Percentiles rank a stretch among this genome's conserved stretches.
Evolutionary conservation across 2,797 vertebrate genomes (phyloP).

Genomic region (Hozukius guyotensis): DNA sequence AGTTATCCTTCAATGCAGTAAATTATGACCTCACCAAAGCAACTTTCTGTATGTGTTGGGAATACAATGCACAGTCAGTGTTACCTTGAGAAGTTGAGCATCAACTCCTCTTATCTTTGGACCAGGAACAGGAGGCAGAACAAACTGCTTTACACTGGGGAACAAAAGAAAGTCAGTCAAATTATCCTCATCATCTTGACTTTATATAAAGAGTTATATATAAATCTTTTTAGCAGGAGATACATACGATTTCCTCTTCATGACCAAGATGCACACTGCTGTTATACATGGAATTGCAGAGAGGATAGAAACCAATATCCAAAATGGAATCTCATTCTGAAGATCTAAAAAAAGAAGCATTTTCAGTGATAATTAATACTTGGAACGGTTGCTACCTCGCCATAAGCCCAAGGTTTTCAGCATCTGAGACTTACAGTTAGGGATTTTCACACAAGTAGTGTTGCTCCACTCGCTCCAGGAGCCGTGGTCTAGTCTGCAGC

Average conservation of each 20-base stretch:
- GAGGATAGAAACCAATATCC: conserved; percentile 82
- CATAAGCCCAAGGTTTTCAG: neutral
- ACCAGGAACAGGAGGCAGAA: conserved; percentile 92
- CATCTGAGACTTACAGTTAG: conserved; percentile 79
- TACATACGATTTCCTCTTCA: conserved; percentile 84
- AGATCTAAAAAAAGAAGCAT: conserved; percentile 68
- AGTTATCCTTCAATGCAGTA: neutral
- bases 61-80: neutral
- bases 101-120: conserved; percentile 95
- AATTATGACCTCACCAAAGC: conserved; percentile 1
- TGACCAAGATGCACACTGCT: conserved; percentile 78
- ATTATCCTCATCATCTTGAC: neutral
- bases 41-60: neutral
- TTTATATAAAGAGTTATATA: neutral
- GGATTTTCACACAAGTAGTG: conserved; percentile 68
- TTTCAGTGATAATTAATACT: neutral
- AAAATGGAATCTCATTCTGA: conserved; percentile 76
- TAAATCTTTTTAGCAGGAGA: neutral
- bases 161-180: conserved; percentile 12
- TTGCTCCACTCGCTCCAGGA: conserved; percentile 90
- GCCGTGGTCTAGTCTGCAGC: conserved; percentile 86
- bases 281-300: conserved; percentile 80
- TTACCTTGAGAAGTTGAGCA: conserved; percentile 88
- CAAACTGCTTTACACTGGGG: conserved; percentile 84
- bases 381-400: neutral